Conservation (phyloP, 2,797 vertebrate species). For the Gambusia yucatana region DNA sequence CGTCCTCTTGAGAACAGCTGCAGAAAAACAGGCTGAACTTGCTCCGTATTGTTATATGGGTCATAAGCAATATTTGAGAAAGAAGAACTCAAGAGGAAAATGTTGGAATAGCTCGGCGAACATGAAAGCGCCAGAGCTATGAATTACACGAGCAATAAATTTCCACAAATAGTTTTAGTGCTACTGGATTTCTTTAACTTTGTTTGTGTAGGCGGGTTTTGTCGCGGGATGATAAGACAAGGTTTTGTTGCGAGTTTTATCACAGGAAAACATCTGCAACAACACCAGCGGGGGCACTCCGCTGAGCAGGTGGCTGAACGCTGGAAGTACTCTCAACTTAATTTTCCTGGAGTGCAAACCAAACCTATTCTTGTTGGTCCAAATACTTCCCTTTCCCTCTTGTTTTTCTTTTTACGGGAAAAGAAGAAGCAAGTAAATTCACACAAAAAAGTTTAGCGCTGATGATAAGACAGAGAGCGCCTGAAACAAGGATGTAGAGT, state of each 20-base stretch:
- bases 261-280: slow-evolving; percentile 62
- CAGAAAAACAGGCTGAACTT: slow-evolving; percentile 41
- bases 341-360: slow-evolving; percentile 38
- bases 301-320: slow-evolving; percentile 36
- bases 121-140: neutral
- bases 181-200: slow-evolving; percentile 23
- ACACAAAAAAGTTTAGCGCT: slow-evolving; percentile 70
- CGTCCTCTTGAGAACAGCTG: neutral
- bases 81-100: slow-evolving; percentile 30
- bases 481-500: slow-evolving; percentile 7
- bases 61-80: slow-evolving; percentile 24
- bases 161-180: slow-evolving; percentile 24
- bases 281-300: slow-evolving; percentile 28
- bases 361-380: slow-evolving; percentile 52
- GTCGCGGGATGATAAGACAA: slow-evolving; percentile 50
- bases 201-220: slow-evolving; percentile 45
- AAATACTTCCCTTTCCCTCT: slow-evolving; percentile 50
- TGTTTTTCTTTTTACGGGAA: slow-evolving; percentile 22
- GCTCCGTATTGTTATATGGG: slow-evolving; percentile 24
- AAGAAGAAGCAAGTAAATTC: slow-evolving; percentile 49
- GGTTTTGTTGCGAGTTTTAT: slow-evolving; percentile 55
- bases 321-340: slow-evolving; percentile 27
- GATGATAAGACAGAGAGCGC: slow-evolving; percentile 72
- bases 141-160: slow-evolving; percentile 26
- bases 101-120: slow-evolving; percentile 8